Evolutionary conservation across 2,113 vertebrate genomes (phyloP), one percentile per base, ranked within the genome.

Genomic region (Phalacrocorax brasilianus): DNA sequence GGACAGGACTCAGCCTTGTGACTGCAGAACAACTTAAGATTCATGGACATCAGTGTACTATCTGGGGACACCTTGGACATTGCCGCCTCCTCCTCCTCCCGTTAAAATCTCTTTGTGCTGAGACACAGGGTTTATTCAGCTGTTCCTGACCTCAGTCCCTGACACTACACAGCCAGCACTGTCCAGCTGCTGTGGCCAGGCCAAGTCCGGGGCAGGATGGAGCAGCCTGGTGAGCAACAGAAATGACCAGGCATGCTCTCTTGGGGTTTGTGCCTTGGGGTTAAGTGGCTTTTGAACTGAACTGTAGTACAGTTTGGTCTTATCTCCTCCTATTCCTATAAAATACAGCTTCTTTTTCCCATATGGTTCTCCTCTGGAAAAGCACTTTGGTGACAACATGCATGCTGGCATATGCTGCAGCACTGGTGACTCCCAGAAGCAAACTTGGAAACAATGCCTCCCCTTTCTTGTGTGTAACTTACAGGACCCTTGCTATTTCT

Each of bases 51-150:
- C 49, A 87, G 50, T 4, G 55, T 85, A 76, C 66, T 89, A 80
- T 94, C 81, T 89, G 70, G 94, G 89, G 93, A 88, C 87, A 81
- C 63, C 87, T 73, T 91, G 68, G 68, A 84, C 33, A 15, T 8
- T 12, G 75, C 42, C 59, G 55, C 62, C 59, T 62, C 62, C 58
- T 61, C 73, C 77, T 83, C 66, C 58, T 78, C 45, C 32, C 52
- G 71, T 81, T 82, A 49, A 72, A 66, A 78, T 56, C 45, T 42
- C 70, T 95, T 91, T 95, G 91, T 85, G 67, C 58, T 70, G 62
- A 88, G 71, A 62, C 50, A 63, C 0, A 0, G 42, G 28, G 78
- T 62, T 91, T 94, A 58, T 96, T 94, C 93, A 83, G 85, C 88
- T 93, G 85, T 28, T 42, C 79, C 50, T 85, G 47, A 80, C 59